Base-by-base conservation (phyloP, 2,797 vertebrate genomes). In the Siniperca undulata region DNA sequence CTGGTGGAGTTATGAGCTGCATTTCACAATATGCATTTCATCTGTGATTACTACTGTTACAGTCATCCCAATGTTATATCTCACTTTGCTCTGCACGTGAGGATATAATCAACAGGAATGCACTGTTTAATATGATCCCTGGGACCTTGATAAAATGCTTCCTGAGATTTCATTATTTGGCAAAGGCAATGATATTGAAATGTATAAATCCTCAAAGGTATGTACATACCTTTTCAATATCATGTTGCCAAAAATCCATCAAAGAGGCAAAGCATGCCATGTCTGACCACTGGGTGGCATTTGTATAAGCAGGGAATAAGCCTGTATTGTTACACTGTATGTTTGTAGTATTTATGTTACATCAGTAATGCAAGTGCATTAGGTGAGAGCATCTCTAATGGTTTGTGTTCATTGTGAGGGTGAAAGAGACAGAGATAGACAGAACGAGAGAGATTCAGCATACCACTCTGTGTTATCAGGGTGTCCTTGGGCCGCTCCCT, bases 401-500 rank as follows among this genome's bases (percentile, higher is more conserved):
- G 34, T 58, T 20, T 78, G 60, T 69, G 59, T 65, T 59, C 24
- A 13, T 4, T 61, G 61, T 59, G 71, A 62, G 46, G 8, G 34
- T 30, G 61, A 80, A 62, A 69, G 36, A 82, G 34, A 59, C 22
- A 36, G 60, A 76, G 52, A 56, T 2, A 64, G 66, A 71, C 53
- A 75, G 60, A 78, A 14, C 79, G 38, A 78, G 48, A 66, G 61
- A 75, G 86, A 60, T 70, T 77, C 30, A 61, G 77, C 77, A 81
- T 82, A 66, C 75, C 52, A 8, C 44, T 76, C 60, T 70, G 83
- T 93, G 80, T 94, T 95, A 95, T 92, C 92, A 30, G 81, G 5
- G 42, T 56, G 95, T 93, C 95, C 95, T 96, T 95, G 94, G 91
- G 79, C 91, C 74, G 93, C 92, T 95, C 89, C 77, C 77, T 88